Evolutionary conservation across 23 tunicate species (phyloP), one percentile per base, ranked within the genome.

Genomic region (Clavelina lepadiformis): DNA sequence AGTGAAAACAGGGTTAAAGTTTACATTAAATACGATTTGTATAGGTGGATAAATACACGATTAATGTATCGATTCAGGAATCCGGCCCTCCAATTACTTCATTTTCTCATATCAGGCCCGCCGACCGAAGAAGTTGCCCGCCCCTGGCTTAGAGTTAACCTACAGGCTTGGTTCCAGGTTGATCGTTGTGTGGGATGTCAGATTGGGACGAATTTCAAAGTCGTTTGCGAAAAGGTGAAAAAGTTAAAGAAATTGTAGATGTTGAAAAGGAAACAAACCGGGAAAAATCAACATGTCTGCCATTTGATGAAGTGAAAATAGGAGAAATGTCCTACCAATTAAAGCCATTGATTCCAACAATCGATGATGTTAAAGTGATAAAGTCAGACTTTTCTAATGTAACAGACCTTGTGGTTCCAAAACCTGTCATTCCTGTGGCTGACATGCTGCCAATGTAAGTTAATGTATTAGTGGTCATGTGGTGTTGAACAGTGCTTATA

Each of bases 391-490:
- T 36, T 26, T 18, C 8, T 66, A 37, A 66, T n/a, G n/a, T n/a
- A n/a, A n/a, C n/a, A 24, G 35, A 66, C 28, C 35, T 45, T 46
- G 57, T 66, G 8, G 57, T 66, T 23, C 72, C 72, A 25, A 19
- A 27, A 29, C 57, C 72, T 46, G 35, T 44, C 29, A 46, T 66
- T 22, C 72, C 57, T 3, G 72, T 46, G 6, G 19, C 56, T 45
- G 34, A 66, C 22, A 5, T 66, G 33, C 24, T 66, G 28, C 72
- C 72, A 5, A 26, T 66, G 72, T 66, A 66, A 66, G 72, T 66
- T 3, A 46, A 13, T 41, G 15, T 41, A 8, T 41, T 11, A 15
- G 49, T 41, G 15, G 49, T 15, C 15, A 8, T 8, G 49, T 41
- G 11, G 49, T 41, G 15, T 41, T 41, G 49, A 8, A 41, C 49